Evolutionary conservation across 2,113 vertebrate genomes (phyloP).

Genomic region (Brienomyrus brachyistius): DNA sequence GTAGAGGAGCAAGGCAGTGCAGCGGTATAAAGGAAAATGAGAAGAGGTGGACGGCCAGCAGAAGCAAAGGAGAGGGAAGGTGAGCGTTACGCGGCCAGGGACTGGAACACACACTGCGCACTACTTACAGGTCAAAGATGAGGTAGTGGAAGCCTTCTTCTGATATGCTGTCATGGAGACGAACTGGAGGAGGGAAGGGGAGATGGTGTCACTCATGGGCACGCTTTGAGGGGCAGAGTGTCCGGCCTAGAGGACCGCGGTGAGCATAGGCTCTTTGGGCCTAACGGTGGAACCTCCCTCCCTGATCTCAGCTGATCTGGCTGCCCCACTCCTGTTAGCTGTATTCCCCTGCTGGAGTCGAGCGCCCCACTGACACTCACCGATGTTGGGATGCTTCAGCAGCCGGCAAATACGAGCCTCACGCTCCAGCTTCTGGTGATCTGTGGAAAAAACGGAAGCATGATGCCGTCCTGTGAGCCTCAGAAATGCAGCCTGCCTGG

Average conservation of each 20-base stretch:
- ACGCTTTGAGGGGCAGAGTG: background rate
- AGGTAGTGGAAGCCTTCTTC: conserved; percentile 7
- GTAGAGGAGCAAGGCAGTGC: background rate
- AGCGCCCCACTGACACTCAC: conserved; percentile 50
- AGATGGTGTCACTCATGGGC: background rate
- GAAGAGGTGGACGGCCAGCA: background rate
- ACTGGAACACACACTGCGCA: background rate
- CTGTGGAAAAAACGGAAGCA: conserved; percentile 34
- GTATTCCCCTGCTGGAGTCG: background rate
- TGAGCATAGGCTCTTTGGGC: background rate
- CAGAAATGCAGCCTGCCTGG: background rate
- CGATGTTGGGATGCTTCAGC: conserved; percentile 71
- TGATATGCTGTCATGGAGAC: conserved; percentile 5
- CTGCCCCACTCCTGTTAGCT: background rate
- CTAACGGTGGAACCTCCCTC: background rate
- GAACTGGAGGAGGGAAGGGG: background rate
- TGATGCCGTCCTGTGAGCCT: background rate
- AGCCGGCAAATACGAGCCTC: conserved; percentile 74
- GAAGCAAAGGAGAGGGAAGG: background rate
- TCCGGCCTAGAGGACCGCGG: background rate
- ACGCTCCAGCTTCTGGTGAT: conserved; percentile 75
- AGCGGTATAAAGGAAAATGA: background rate
- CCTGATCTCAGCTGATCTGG: background rate
- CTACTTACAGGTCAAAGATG: conserved; percentile 2
- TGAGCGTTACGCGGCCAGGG: background rate